These are phyloP conservation scores for Atrichornis clamosus DNA, from an alignment of 2,113 vertebrate genomes.

Conservation along the genomic window DNA sequence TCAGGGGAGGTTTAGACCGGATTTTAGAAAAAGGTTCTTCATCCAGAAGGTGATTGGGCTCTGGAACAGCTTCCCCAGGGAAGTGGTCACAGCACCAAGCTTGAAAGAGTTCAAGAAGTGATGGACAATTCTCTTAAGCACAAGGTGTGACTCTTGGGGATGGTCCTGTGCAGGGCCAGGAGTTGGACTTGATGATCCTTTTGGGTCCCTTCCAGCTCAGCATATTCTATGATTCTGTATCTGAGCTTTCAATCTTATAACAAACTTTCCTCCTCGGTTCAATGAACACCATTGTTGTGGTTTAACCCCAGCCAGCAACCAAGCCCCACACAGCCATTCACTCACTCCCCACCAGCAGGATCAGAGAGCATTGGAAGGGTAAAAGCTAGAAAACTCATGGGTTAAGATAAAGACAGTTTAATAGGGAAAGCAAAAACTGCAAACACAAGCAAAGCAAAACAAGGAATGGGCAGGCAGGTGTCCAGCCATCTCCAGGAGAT, in stretches of 20 bases:
- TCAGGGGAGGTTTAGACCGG: fast-evolving
- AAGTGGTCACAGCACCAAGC: neutral
- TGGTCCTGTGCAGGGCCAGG: fast-evolving
- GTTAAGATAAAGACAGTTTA: neutral
- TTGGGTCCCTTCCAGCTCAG: too few species aligned
- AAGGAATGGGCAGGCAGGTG: too few species aligned
- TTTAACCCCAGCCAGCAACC: neutral
- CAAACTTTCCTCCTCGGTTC: neutral
- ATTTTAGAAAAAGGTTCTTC: neutral
- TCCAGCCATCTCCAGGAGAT: neutral
- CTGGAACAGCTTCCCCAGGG: neutral
- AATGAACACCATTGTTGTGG: neutral
- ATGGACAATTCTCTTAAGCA: neutral
- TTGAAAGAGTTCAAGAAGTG: neutral
- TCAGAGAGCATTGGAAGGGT: neutral
- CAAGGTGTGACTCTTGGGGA: neutral
- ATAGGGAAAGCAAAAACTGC: neutral
- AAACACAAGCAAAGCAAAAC: neutral
- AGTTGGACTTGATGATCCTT: neutral
- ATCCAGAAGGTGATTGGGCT: fast-evolving
- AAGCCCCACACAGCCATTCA: neutral
- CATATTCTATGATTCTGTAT: neutral
- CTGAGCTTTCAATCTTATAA: neutral
- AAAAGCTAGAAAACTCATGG: neutral
- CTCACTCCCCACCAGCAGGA: neutral